phyloP scores from a whole-genome alignment of 2,113 vertebrate genomes.

The Mohoua ochrocephala region DNA sequence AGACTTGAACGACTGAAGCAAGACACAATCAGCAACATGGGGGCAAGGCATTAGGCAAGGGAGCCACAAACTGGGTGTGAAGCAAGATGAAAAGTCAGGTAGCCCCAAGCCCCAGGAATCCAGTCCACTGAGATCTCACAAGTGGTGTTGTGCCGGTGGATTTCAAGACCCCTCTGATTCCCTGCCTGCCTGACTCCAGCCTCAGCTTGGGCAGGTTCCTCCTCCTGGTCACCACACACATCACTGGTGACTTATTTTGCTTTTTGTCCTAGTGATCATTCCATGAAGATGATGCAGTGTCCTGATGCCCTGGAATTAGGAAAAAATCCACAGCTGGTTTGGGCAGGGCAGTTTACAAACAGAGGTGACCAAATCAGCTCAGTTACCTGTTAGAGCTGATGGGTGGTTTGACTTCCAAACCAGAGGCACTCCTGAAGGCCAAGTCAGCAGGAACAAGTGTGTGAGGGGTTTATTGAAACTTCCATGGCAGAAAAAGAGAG shows the following conservation, averaged over 20 bases:
- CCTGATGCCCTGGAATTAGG: neutral
- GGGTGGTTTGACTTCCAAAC: neutral
- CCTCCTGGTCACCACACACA: neutral
- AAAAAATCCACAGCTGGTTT: neutral
- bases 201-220: neutral
- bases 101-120: neutral
- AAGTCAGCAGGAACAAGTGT: neutral
- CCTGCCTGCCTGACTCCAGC: neutral
- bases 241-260: neutral
- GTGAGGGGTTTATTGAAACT: neutral
- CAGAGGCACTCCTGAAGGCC: neutral
- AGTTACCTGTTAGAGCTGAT: neutral
- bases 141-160: neutral
- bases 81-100: neutral
- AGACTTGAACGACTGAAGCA: neutral
- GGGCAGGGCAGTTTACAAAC: neutral
- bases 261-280: neutral
- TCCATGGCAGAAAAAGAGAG: neutral
- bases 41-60: neutral
- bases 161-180: neutral
- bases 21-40: neutral
- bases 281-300: accelerated
- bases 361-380: neutral
- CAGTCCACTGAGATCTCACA: neutral
- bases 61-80: neutral